These are phyloP conservation scores for Adrianichthys oophorus DNA, from an alignment of 2,797 vertebrate species.

Conservation along the genomic window DNA sequence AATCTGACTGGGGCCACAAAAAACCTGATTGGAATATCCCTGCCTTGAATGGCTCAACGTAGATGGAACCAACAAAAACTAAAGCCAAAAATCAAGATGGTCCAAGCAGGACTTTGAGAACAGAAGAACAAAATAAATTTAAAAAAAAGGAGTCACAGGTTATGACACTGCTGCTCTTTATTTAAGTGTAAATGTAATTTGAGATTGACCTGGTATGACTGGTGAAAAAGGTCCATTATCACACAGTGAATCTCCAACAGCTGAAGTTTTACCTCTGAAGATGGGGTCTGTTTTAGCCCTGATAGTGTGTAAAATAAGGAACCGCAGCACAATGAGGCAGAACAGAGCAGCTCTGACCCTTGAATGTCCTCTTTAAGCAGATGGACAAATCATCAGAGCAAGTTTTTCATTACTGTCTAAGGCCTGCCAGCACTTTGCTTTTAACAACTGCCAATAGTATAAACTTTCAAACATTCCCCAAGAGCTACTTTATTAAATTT, in stretches of 20 bases:
- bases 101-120: no score
- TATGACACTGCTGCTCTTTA: no score
- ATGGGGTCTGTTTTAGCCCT: constrained; percentile 5
- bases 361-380: constrained; percentile 57
- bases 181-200: not conserved
- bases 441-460: constrained; percentile 51
- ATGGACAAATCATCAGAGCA: constrained; percentile 66
- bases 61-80: no score
- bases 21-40: no score
- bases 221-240: not conserved
- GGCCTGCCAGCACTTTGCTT: constrained; percentile 54
- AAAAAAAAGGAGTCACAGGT: no score
- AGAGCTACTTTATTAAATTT: constrained; percentile 31
- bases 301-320: constrained; percentile 5
- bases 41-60: no score
- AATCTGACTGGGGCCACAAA: no score
- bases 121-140: no score
- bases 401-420: constrained; percentile 47
- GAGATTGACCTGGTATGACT: not conserved
- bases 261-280: not conserved
- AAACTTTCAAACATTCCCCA: constrained; percentile 46
- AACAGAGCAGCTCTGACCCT: constrained; percentile 50
- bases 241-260: not conserved
- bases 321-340: constrained; percentile 14
- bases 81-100: no score